These are phyloP conservation scores for Ptilonorhynchus violaceus DNA, from an alignment of 2,113 vertebrate genomes.

Conservation along the genomic window DNA sequence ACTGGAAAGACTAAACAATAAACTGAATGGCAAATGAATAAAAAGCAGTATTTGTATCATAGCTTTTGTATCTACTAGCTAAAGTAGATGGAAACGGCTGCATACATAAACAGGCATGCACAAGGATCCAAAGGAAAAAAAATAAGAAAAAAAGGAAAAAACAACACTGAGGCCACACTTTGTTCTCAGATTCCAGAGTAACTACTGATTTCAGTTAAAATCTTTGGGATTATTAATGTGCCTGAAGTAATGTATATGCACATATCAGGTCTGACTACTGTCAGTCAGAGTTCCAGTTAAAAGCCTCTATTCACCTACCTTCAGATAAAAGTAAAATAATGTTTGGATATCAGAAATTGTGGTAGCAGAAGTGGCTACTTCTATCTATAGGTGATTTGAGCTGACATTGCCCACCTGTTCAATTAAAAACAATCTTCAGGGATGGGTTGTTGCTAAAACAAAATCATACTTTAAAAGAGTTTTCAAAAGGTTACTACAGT, in stretches of 20 bases:
- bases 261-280: neutral
- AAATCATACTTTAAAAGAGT: neutral
- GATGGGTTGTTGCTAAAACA: neutral
- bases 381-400: neutral
- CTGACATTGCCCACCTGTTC: neutral
- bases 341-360: neutral
- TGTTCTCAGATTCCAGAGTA: neutral
- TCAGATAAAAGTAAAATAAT: neutral
- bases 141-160: too few relatives aligned
- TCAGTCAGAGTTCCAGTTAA: neutral
- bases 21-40: neutral
- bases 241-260: neutral
- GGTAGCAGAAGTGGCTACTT: neutral
- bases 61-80: too few relatives aligned
- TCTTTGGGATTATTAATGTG: neutral
- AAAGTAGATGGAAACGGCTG: neutral
- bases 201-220: neutral
- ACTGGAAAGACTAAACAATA: neutral
- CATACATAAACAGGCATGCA: neutral
- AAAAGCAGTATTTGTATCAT: neutral
- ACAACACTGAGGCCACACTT: neutral
- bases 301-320: neutral
- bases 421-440: neutral
- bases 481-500: neutral
- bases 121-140: neutral